Conservation (phyloP, 2,888 invertebrate genomes). For the Nomada lathburiana region DNA sequence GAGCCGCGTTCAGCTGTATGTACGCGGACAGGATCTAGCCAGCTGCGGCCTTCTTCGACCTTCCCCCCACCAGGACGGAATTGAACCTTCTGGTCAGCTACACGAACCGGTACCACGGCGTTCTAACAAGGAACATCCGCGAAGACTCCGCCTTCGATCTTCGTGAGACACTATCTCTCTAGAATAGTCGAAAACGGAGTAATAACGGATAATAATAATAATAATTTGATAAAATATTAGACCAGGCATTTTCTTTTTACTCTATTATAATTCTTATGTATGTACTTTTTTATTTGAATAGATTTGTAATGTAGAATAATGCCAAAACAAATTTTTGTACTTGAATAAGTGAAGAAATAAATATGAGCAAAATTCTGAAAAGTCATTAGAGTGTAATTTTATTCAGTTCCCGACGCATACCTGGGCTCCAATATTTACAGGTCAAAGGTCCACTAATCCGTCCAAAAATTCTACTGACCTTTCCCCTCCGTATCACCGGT, state of each 20-base stretch:
- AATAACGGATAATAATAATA: not conserved
- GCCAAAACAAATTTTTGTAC: no score
- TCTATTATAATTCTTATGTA: no score
- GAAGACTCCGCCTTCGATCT: slow-evolving; percentile 55
- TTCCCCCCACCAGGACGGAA: slow-evolving; percentile 76
- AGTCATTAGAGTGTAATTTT: no score
- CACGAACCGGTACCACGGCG: slow-evolving; percentile 62
- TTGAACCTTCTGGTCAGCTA: slow-evolving; percentile 61
- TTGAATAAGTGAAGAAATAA: no score
- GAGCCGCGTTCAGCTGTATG: slow-evolving; percentile 65
- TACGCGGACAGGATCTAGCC: slow-evolving; percentile 75
- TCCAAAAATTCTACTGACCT: not conserved
- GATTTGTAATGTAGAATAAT: no score
- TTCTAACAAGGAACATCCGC: slow-evolving; percentile 58
- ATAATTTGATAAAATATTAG: no score
- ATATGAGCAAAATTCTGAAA: no score
- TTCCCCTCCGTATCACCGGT: not conserved
- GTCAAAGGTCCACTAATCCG: not conserved
- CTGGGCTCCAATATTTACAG: no score
- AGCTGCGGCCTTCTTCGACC: slow-evolving; percentile 83
- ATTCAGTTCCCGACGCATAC: no score
- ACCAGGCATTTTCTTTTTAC: no score
- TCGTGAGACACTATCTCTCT: slow-evolving; percentile 17
- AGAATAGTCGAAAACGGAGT: slow-evolving; percentile 18
- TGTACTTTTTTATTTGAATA: no score